These are phyloP conservation scores for Planococcus citri DNA, from an alignment of 1,140 invertebrate species.

Conservation along the genomic window DNA sequence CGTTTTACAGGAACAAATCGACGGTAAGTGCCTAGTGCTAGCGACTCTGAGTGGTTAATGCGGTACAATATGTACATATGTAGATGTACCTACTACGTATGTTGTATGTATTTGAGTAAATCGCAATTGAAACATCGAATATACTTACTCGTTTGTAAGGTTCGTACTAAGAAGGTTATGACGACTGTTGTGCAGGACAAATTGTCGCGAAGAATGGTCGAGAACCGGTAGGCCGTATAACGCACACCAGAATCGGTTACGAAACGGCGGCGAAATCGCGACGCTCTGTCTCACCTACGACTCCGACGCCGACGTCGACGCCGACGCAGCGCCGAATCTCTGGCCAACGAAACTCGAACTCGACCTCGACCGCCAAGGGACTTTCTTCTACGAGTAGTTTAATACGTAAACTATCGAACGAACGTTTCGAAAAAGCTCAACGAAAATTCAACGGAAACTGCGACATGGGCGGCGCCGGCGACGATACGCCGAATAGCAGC, in stretches of 20 bases:
- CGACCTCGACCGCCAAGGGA: no score
- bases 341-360: constrained; percentile 19
- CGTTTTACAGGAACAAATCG: background rate
- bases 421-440: background rate
- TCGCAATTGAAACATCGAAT: background rate
- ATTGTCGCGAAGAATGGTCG: constrained; percentile 50
- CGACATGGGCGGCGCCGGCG: no score
- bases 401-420: background rate
- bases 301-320: no score
- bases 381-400: no score
- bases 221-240: constrained; percentile 48
- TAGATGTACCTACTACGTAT: background rate
- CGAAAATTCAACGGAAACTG: background rate
- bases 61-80: background rate
- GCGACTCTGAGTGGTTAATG: background rate
- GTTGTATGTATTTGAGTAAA: background rate
- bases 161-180: no score
- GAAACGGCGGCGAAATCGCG: no score
- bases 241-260: constrained; percentile 44
- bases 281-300: no score
- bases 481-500: no score
- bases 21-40: background rate
- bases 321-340: constrained; percentile 10
- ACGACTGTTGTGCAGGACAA: no score
- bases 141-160: no score